Percentiles rank a stretch among this genome's conserved stretches.
phyloP scores from a whole-genome alignment of 1,140 invertebrate genomes.

The Apolygus lucorum region DNA sequence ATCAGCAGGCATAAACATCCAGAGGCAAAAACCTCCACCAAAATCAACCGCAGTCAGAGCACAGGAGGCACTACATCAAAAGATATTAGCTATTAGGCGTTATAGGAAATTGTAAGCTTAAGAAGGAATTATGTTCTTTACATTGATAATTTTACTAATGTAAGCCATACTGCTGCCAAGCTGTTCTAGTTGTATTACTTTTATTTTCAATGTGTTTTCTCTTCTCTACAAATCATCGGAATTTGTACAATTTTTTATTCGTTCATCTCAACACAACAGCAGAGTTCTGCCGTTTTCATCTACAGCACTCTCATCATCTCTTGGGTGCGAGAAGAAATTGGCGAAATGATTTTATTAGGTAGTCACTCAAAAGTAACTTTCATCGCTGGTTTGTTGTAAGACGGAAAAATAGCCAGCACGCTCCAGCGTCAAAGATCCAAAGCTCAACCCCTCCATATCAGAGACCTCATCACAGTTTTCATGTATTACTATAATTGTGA shows the following conservation, averaged over 20 bases:
- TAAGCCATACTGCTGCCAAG: background rate
- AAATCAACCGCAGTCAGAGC: conserved; percentile 26
- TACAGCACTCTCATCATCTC: background rate
- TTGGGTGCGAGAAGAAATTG: background rate
- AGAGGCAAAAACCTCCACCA: conserved; percentile 41
- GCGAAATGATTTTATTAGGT: background rate
- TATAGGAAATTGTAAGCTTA: background rate
- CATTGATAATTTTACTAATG: background rate
- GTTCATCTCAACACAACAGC: no score
- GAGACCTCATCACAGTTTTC: no score
- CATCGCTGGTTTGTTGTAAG: no score
- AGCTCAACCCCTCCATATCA: no score
- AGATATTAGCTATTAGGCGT: conserved; percentile 16
- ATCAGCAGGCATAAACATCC: conserved; percentile 51
- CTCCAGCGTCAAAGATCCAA: no score
- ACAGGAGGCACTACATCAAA: conserved; percentile 23
- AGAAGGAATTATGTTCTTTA: background rate
- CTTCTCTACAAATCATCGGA: no score
- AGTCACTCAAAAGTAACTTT: background rate
- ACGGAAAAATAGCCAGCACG: no score
- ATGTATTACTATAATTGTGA: no score
- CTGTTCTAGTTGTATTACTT: background rate
- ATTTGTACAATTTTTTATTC: no score
- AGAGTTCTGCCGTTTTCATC: background rate
- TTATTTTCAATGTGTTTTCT: background rate